Percentiles rank a stretch among this genome's conserved stretches.
phyloP scores from a whole-genome alignment of 2,888 invertebrate genomes.

The Mesochorus sp. region DNA sequence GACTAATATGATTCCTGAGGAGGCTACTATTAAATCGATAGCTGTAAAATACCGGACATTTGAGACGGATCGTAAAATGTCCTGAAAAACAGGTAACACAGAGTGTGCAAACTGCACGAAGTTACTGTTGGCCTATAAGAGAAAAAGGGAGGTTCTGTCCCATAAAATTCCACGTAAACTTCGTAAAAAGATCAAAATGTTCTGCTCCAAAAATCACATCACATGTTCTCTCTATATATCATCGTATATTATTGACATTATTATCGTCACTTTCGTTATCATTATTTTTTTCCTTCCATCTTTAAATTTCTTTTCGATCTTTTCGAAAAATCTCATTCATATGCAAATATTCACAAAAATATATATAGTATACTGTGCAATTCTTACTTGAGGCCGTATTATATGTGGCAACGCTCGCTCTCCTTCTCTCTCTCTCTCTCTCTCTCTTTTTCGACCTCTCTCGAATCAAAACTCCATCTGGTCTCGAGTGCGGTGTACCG shows the following conservation, averaged over 20 bases:
- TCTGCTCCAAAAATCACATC: neutral
- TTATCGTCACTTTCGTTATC: neutral
- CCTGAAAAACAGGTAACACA: neutral
- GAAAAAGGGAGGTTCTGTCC: neutral
- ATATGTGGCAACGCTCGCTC: too few relatives aligned
- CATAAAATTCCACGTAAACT: neutral
- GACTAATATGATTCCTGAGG: neutral
- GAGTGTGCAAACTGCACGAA: neutral
- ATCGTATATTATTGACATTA: constrained; percentile 1
- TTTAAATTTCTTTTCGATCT: constrained; percentile 7
- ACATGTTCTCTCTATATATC: constrained; percentile 4
- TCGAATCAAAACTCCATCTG: constrained; percentile 57
- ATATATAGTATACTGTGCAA: neutral
- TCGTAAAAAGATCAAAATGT: neutral
- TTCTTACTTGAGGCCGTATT: too few relatives aligned
- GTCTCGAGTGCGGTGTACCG: constrained; percentile 52
- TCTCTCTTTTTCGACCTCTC: neutral
- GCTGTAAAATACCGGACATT: neutral
- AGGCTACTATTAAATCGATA: too few relatives aligned
- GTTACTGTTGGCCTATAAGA: too few relatives aligned
- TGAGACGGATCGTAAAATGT: neutral
- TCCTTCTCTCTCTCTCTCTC: neutral
- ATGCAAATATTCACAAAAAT: constrained; percentile 30
- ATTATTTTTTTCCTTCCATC: neutral
- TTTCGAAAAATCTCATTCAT: constrained; percentile 2